These are phyloP conservation scores for Orchesella flavescens DNA, from an alignment of 2,888 invertebrate genomes.

Conservation along the genomic window DNA sequence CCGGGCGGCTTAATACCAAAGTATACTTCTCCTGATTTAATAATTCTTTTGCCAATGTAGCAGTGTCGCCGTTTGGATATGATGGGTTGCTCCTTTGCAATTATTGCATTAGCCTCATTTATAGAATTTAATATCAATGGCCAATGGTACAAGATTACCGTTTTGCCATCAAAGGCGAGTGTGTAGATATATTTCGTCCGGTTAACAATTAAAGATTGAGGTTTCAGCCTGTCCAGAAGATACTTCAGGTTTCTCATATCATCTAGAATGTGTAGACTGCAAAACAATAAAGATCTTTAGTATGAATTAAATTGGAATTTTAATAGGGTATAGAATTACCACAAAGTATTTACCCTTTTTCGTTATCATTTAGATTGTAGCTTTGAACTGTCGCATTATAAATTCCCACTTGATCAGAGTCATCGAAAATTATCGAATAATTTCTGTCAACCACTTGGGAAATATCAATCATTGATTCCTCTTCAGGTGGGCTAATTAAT, in stretches of 20 bases:
- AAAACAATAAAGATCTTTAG: too few relatives aligned
- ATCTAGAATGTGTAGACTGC: too few relatives aligned
- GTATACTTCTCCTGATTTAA: slow-evolving; percentile 24
- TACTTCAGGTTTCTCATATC: not conserved
- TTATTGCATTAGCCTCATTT: not conserved
- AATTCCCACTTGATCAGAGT: not conserved
- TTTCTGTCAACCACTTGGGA: not conserved
- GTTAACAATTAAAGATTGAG: not conserved
- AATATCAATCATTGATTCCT: not conserved
- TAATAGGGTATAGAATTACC: too few relatives aligned
- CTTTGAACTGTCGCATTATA: slow-evolving; percentile 12
- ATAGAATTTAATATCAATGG: not conserved
- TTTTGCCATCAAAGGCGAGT: not conserved
- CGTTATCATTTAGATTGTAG: not conserved
- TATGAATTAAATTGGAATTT: too few relatives aligned
- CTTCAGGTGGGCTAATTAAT: slow-evolving; percentile 5
- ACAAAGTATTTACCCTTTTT: not conserved
- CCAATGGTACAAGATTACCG: not conserved
- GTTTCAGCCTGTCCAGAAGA: not conserved
- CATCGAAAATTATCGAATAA: slow-evolving; percentile 14
- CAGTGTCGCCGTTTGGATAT: not conserved
- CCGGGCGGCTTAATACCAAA: slow-evolving; percentile 12
- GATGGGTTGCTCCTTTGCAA: too few relatives aligned
- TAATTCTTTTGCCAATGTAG: slow-evolving; percentile 18
- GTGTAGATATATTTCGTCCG: not conserved